phyloP scores from a whole-genome alignment of 1,140 invertebrate species.

The Drosophila pallidifrons region DNA sequence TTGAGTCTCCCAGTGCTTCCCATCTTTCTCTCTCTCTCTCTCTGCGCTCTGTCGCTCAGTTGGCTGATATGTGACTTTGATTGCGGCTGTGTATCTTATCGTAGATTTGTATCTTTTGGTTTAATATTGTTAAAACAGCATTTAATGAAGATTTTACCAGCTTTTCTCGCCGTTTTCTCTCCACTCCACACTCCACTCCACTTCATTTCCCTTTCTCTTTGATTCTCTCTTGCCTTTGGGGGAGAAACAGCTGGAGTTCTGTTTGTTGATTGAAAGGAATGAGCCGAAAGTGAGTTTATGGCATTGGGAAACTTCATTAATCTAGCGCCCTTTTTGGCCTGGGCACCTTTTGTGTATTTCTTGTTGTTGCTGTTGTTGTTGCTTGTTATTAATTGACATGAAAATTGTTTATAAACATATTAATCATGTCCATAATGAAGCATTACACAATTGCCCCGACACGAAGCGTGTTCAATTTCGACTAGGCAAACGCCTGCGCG shows the following conservation, averaged over 20 bases:
- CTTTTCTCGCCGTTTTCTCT: conserved; percentile 13
- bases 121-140: conserved; percentile 81
- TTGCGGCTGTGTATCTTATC: conserved; percentile 70
- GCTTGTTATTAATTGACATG: conserved; percentile 78
- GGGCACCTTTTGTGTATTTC: conserved; percentile 1
- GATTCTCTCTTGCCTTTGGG: not conserved
- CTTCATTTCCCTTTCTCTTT: not conserved
- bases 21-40: too few species aligned
- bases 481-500: conserved; percentile 32
- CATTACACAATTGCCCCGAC: conserved; percentile 69
- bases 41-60: not conserved
- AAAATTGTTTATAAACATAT: conserved; percentile 82
- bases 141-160: conserved; percentile 79
- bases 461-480: conserved; percentile 63
- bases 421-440: conserved; percentile 79
- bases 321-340: conserved; percentile 68
- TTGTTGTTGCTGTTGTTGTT: conserved; percentile 25
- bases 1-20: not conserved
- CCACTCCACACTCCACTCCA: not conserved
- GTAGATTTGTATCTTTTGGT: conserved; percentile 74
- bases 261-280: conserved; percentile 25
- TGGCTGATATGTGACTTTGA: conserved; percentile 18
- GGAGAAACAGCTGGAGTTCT: conserved; percentile 55
- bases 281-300: conserved; percentile 36
- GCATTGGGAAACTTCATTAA: conserved; percentile 49